Base-by-base conservation (phyloP, 2,113 vertebrate genomes). In the Triplophysa tibetana region DNA sequence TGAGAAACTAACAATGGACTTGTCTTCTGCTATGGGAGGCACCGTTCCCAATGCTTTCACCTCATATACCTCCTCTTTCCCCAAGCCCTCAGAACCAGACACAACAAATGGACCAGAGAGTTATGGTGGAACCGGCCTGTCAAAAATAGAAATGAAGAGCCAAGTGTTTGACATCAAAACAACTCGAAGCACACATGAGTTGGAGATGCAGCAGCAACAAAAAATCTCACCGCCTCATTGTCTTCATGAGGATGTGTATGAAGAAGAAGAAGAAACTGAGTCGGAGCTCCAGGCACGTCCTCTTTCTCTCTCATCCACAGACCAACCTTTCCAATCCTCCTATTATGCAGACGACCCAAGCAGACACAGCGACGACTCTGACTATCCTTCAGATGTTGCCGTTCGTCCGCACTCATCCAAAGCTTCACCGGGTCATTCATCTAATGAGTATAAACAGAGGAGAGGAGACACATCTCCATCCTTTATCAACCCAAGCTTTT, bases 401-500 rank as follows among this genome's bases (percentile, higher is more conserved):
- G 80, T 88, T 69, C 92, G 89, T 75, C 92, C 89, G 7, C 91
- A 90, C 65, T 81, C 86, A 26, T 89, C 90, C 19, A 89, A 85
- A 70, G 88, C 83, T 84, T 92, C 87, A 81, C 88, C 84, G 61
- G 94, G 89, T 88, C 92, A 93, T 75, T 93, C 94, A 5, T 90
- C 94, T 1, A 91, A 88, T 2, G 94, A 96, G 78, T 91, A 91
- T 84, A 91, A 91, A 79, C 95, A 94, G 56, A 90, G 91, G 48
- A 95, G 94, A 86, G 94, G 94, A 24, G 98, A 97, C 84, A 93
- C 97, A 19, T 98, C 97, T 0, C 97, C 97, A 8, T 97, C 97
- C 8, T 99, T 98, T 85, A 95, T 99, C 85, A 98, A 97, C 86
- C 97, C 96, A 0, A 93, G 92, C 83, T 94, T 94, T 79, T 93